These are phyloP conservation scores for Phocides pigmalion DNA, from an alignment of 1,140 invertebrate species.

Conservation along the genomic window DNA sequence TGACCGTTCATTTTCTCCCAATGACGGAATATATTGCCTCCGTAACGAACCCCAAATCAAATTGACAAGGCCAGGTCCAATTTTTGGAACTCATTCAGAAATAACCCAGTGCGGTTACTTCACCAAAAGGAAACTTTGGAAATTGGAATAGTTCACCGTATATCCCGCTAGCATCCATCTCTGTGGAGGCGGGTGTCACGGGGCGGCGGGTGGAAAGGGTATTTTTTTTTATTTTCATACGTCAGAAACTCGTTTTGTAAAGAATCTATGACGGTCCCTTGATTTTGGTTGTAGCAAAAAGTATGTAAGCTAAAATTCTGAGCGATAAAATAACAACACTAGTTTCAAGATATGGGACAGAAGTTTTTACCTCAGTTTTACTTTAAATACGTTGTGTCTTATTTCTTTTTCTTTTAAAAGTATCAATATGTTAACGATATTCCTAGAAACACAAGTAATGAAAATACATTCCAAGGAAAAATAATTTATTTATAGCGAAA, in stretches of 20 bases:
- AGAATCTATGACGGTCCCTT: slow-evolving; percentile 47
- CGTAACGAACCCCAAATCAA: slow-evolving; percentile 27
- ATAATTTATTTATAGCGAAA: slow-evolving; percentile 26
- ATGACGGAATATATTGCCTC: slow-evolving; percentile 6
- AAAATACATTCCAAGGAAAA: slow-evolving; percentile 5
- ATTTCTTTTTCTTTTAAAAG: no score
- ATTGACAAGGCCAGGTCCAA: slow-evolving; percentile 34
- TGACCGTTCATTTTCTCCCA: slow-evolving; percentile 10
- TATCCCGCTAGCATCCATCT: slow-evolving; percentile 68
- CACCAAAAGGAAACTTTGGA: slow-evolving; percentile 69
- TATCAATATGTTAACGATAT: no score
- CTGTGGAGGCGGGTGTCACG: slow-evolving; percentile 55
- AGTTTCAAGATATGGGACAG: no score
- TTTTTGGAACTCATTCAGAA: slow-evolving; percentile 45
- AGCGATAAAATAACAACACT: slow-evolving; percentile 26
- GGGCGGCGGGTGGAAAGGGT: slow-evolving; percentile 37
- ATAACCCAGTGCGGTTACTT: slow-evolving; percentile 52
- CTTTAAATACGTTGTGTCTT: no score
- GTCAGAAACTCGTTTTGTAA: slow-evolving; percentile 60
- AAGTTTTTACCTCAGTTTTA: no score
- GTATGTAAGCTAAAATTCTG: slow-evolving; percentile 4
- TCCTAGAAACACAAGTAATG: no score
- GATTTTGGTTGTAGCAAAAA: slow-evolving; percentile 6
- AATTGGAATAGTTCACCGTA: slow-evolving; percentile 76
- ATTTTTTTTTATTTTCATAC: slow-evolving; percentile 62